phyloP scores from a whole-genome alignment of 2,797 vertebrate genomes.

The Lates japonicus region DNA sequence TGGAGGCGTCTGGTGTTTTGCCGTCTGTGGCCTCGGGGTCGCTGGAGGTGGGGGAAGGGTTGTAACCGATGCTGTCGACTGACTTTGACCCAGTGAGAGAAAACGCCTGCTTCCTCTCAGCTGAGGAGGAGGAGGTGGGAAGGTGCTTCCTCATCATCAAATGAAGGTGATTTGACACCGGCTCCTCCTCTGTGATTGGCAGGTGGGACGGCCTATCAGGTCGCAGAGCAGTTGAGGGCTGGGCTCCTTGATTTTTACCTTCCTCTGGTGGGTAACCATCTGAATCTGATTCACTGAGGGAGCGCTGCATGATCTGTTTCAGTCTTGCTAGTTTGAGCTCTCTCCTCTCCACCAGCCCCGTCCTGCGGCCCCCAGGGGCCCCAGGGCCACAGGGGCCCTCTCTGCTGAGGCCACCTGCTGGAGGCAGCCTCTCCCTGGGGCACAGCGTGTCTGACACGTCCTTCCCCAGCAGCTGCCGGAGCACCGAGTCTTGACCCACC shows the following conservation, averaged over 20 bases:
- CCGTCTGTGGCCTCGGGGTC: conserved; percentile 87
- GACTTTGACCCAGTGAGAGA: conserved; percentile 90
- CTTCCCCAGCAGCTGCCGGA: conserved; percentile 92
- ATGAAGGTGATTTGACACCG: conserved; percentile 83
- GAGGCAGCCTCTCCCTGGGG: conserved; percentile 88
- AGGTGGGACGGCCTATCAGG: conserved; percentile 91
- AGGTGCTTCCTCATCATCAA: conserved; percentile 91
- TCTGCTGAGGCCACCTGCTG: conserved; percentile 64
- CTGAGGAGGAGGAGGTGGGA: conserved; percentile 57
- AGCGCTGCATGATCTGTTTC: conserved; percentile 95
- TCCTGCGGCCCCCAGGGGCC: conserved; percentile 48
- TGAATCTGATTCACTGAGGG: conserved; percentile 93
- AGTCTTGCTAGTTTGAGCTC: conserved; percentile 94
- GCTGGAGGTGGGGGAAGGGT: conserved; percentile 92
- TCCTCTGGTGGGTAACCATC: conserved; percentile 92
- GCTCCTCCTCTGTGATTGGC: conserved; percentile 91
- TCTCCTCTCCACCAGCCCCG: conserved; percentile 86
- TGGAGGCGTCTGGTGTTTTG: conserved; percentile 78
- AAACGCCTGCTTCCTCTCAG: conserved; percentile 90
- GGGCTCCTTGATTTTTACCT: conserved; percentile 81
- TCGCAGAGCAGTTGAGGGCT: conserved; percentile 47
- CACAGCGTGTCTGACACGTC: conserved; percentile 90
- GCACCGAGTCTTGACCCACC: conserved; percentile 90
- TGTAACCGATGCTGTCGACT: conserved; percentile 84
- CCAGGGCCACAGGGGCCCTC: conserved; percentile 75